Conservation (phyloP, 2,113 vertebrate genomes). For the Mastomys natalensis region DNA sequence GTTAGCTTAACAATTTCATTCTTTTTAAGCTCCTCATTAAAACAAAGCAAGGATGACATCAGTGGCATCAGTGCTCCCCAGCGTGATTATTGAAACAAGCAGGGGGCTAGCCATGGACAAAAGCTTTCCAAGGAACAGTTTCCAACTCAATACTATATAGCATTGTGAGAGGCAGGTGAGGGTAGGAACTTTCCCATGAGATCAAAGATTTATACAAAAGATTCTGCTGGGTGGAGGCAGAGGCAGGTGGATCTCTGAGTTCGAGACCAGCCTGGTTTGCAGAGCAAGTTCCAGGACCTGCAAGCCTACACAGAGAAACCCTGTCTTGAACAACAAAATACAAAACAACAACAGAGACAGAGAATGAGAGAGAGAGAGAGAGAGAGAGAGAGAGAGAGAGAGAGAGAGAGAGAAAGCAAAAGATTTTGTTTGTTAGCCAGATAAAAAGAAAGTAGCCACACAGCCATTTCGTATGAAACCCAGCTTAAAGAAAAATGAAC, state of each 20-base stretch:
- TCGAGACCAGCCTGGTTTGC: not conserved
- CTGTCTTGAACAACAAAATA: not conserved
- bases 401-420: not conserved
- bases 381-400: too few species aligned
- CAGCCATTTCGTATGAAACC: not conserved
- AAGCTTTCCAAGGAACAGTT: not conserved
- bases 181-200: fast-evolving
- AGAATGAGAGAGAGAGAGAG: too few species aligned
- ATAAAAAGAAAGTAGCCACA: not conserved
- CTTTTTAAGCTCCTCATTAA: not conserved
- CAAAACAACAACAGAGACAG: not conserved
- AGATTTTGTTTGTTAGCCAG: not conserved
- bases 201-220: not conserved
- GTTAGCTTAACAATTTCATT: not conserved
- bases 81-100: not conserved
- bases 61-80: not conserved
- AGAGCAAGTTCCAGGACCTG: not conserved
- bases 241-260: not conserved
- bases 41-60: not conserved
- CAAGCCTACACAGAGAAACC: not conserved
- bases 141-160: not conserved
- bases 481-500: not conserved
- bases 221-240: not conserved
- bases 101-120: not conserved
- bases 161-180: fast-evolving